Evolutionary conservation across 1,140 invertebrate genomes (phyloP).

Genomic region (Aphelenchoides avenae): DNA sequence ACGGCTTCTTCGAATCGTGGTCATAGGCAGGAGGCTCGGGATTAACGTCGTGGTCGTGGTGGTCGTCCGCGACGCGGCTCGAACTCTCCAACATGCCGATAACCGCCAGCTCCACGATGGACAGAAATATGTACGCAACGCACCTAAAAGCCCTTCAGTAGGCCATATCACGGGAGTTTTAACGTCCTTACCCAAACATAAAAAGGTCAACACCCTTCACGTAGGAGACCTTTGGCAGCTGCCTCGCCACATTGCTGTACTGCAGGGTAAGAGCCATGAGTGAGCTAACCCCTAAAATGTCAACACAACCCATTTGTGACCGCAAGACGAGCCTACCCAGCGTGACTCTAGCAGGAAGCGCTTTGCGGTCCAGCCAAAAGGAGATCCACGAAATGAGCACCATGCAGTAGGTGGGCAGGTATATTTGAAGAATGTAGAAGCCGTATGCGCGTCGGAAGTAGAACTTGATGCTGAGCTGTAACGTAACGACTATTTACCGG

Average conservation of each 20-base stretch:
- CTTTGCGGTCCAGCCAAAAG: constrained; percentile 54
- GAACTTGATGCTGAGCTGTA: constrained; percentile 60
- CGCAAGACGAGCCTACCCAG: neutral
- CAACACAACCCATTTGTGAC: constrained; percentile 1
- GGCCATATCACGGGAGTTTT: neutral
- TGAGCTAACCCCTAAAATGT: constrained; percentile 53
- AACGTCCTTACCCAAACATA: constrained; percentile 49
- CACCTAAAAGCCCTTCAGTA: constrained; percentile 56
- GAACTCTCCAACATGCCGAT: constrained; percentile 58
- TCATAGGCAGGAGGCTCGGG: constrained; percentile 25
- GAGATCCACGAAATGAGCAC: constrained; percentile 58
- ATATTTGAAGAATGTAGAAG: constrained; percentile 64
- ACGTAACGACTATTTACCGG: no score
- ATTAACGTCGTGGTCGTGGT: constrained; percentile 9
- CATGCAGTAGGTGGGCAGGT: constrained; percentile 53
- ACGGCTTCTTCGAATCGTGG: constrained; percentile 19
- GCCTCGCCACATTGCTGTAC: constrained; percentile 52
- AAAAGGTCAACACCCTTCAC: constrained; percentile 62
- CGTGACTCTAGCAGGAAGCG: constrained; percentile 25
- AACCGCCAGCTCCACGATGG: constrained; percentile 61
- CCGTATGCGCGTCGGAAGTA: constrained; percentile 62
- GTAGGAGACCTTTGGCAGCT: constrained; percentile 60
- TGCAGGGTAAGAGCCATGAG: constrained; percentile 57
- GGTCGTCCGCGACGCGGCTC: constrained; percentile 2
- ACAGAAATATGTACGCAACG: constrained; percentile 61